Evolutionary conservation across 1,140 invertebrate genomes (phyloP), one percentile per base, ranked within the genome.

Genomic region (Acromyrmex echinatior): DNA sequence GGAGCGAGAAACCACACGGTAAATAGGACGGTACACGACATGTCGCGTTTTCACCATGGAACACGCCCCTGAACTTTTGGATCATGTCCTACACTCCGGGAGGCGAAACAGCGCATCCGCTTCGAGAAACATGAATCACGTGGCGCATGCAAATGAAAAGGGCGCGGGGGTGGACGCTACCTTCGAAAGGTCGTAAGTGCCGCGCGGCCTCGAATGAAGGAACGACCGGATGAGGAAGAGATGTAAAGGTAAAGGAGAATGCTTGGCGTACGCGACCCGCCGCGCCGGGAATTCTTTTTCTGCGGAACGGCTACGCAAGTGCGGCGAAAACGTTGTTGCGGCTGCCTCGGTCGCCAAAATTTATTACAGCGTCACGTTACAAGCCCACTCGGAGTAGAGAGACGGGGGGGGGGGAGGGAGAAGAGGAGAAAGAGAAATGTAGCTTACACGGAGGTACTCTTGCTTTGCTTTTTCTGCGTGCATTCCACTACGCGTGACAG

Each of bases 61-160:
- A 91, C 70, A 82, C 90, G 90, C 90, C 90, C 86, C 89, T 91
- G 77, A 66, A 90, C 90, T 89, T 91, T 91, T 62, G 87, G 79
- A 81, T 89, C 90, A 70, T 91, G 90, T 91, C 90, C 90, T 89
- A 68, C 68, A 16, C 79, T 62, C 74, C 87, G 49, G 89, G 87
- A 86, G 84, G 87, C 87, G 84, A 76, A 88, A 88, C 87, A 18
- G 3, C 63, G 53, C 73, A 66, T 79, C 68, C 76, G 80, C 60
- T 86, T 90, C 78, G 79, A 81, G 82, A 45, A 63, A 63, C 84
- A 89, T 89, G 90, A 91, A 91, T 91, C 90, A 90, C 81, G 10
- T 74, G 86, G 35, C 31, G 66, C 82, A 90, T 91, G 90, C 78
- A 88, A 90, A 91, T 90, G 90, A 86, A 91, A 89, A 88, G 87